Conservation (phyloP, 2,888 invertebrate genomes). For the Drosophila paranaensis region DNA sequence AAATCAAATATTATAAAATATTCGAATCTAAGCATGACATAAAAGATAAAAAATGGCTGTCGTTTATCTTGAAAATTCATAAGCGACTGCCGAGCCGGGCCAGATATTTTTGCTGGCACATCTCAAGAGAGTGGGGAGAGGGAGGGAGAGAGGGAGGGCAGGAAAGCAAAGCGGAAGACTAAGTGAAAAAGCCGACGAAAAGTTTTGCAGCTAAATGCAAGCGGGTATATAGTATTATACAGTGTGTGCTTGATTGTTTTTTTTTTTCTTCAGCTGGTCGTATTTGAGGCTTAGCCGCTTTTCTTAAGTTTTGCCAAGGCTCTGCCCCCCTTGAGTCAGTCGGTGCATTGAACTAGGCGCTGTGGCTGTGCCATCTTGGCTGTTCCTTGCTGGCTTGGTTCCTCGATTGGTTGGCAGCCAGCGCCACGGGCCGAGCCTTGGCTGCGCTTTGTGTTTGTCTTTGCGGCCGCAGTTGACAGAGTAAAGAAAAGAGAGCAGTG, state of each 20-base stretch:
- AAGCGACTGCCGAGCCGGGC: slow-evolving; percentile 25
- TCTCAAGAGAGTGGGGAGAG: neutral
- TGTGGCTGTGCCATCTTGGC: slow-evolving; percentile 11
- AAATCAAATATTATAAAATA: slow-evolving; percentile 40
- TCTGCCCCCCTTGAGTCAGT: slow-evolving; percentile 1
- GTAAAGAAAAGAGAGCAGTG: neutral
- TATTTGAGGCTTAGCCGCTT: slow-evolving; percentile 60
- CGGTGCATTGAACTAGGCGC: slow-evolving; percentile 72
- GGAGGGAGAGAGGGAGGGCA: neutral
- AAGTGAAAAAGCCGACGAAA: slow-evolving; percentile 64
- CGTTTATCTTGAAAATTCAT: slow-evolving; percentile 64
- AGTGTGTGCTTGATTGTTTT: slow-evolving; percentile 32
- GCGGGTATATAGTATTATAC: slow-evolving; percentile 63
- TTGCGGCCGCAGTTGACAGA: slow-evolving; percentile 23
- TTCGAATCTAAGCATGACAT: slow-evolving; percentile 31
- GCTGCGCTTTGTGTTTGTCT: slow-evolving; percentile 60
- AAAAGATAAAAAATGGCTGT: slow-evolving; percentile 40
- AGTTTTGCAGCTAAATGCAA: slow-evolving; percentile 63
- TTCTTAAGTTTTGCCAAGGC: slow-evolving; percentile 62
- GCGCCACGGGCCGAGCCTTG: slow-evolving; percentile 45
- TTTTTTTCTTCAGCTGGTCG: slow-evolving; percentile 12
- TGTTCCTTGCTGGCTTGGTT: slow-evolving; percentile 1
- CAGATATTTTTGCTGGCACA: slow-evolving; percentile 44
- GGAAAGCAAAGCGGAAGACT: slow-evolving; percentile 6
- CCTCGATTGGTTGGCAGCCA: slow-evolving; percentile 67